Evolutionary conservation across 2,888 invertebrate species (phyloP).

Genomic region (Yponomeuta malinellus): DNA sequence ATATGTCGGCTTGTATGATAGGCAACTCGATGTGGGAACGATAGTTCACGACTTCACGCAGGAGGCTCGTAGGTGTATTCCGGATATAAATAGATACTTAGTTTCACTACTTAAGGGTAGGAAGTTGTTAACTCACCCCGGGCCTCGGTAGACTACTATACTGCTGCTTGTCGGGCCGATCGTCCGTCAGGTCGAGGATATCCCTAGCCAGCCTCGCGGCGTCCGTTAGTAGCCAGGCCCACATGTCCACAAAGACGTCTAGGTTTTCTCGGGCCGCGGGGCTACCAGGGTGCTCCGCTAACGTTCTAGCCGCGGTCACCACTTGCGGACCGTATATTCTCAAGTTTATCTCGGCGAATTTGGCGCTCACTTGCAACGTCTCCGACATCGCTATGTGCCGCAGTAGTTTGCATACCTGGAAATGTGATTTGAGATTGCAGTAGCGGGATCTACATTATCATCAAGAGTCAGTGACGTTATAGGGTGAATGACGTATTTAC

Average conservation of each 20-base stretch:
- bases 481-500: too few relatives aligned
- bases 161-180: slow-evolving; percentile 64
- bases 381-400: slow-evolving; percentile 97
- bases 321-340: slow-evolving; percentile 97
- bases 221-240: slow-evolving; percentile 94
- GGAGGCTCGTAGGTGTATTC: too few relatives aligned
- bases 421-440: slow-evolving; percentile 10
- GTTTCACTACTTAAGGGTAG: neutral
- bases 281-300: slow-evolving; percentile 93
- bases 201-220: slow-evolving; percentile 94
- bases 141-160: slow-evolving; percentile 97
- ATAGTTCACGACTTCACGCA: too few relatives aligned
- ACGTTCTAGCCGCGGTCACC: slow-evolving; percentile 93
- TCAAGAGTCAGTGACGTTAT: too few relatives aligned
- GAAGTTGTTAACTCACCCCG: slow-evolving; percentile 79
- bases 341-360: slow-evolving; percentile 96
- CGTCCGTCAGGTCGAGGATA: slow-evolving; percentile 86
- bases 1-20: too few relatives aligned
- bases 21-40: too few relatives aligned
- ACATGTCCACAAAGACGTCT: slow-evolving; percentile 96
- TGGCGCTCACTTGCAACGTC: slow-evolving; percentile 95
- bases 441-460: too few relatives aligned
- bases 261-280: slow-evolving; percentile 98
- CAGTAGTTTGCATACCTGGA: slow-evolving; percentile 94
- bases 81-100: too few relatives aligned